Percentiles rank a stretch among this genome's conserved stretches.
Evolutionary conservation across 2,113 vertebrate genomes (phyloP).

Genomic region (Pogona vitticeps): DNA sequence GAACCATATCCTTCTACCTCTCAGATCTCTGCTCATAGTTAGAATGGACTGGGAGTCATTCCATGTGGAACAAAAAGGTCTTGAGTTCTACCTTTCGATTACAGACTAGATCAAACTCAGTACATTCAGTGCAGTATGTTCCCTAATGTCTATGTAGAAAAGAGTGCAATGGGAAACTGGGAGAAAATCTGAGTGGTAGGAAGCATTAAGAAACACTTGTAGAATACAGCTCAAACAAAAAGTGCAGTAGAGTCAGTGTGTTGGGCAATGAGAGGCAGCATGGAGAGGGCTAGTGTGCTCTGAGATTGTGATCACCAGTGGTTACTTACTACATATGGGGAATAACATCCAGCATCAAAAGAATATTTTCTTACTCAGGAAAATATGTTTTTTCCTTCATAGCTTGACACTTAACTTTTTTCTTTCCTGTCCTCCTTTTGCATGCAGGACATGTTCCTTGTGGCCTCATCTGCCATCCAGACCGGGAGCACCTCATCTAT

Average conservation of each 20-base stretch:
- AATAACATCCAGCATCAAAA: too few species aligned
- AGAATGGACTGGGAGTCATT: background rate
- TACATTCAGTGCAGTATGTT: background rate
- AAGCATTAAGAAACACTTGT: background rate
- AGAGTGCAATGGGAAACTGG: background rate
- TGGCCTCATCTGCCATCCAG: constrained; percentile 87
- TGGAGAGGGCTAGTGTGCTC: background rate
- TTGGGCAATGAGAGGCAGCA: background rate
- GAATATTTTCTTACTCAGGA: too few species aligned
- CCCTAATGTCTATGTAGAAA: background rate
- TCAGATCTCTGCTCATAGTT: background rate
- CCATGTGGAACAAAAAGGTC: background rate
- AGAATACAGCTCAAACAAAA: background rate
- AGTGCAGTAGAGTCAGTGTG: background rate
- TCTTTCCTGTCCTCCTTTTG: constrained; percentile 4
- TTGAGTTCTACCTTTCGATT: background rate
- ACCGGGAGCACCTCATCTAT: constrained; percentile 85
- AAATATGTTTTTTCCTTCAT: background rate
- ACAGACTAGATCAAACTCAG: background rate
- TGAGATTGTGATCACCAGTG: background rate
- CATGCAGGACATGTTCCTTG: constrained; percentile 79
- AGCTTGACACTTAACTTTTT: fast-evolving
- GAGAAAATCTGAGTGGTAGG: background rate
- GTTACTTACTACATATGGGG: too few species aligned
- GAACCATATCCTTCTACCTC: background rate